Conservation (phyloP, 2,888 invertebrate species). For the Dicyrtomina minuta region DNA sequence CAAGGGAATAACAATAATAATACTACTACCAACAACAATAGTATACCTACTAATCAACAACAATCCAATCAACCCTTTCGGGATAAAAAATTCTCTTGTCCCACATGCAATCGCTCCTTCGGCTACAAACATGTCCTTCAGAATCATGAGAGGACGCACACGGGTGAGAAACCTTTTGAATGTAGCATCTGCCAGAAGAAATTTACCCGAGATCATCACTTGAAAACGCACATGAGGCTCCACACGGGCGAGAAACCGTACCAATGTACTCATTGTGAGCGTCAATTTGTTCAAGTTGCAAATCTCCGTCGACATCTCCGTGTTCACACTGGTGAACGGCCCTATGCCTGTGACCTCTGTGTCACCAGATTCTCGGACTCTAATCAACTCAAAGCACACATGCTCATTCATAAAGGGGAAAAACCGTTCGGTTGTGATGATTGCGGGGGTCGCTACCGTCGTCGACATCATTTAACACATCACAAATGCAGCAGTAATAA, state of each 20-base stretch:
- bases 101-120: conserved; percentile 82
- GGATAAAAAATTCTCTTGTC: conserved; percentile 86
- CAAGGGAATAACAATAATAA: conserved; percentile 11
- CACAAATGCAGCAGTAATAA: conserved; percentile 67
- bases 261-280: conserved; percentile 85
- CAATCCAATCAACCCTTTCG: conserved; percentile 57
- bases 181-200: conserved; percentile 88
- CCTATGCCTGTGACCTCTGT: conserved; percentile 84
- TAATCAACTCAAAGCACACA: conserved; percentile 87
- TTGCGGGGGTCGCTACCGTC: conserved; percentile 76
- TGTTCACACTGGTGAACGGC: conserved; percentile 88
- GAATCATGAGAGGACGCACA: conserved; percentile 91
- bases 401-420: conserved; percentile 84
- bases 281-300: conserved; percentile 91
- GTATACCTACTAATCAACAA: conserved; percentile 34
- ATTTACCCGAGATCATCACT: conserved; percentile 88
- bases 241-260: conserved; percentile 94
- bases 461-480: conserved; percentile 82
- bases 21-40: conserved; percentile 26
- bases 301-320: conserved; percentile 83
- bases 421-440: conserved; percentile 81
- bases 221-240: conserved; percentile 88
- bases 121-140: conserved; percentile 93
- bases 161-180: conserved; percentile 91
- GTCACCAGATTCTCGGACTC: conserved; percentile 85